phyloP scores from a whole-genome alignment of 2,797 vertebrate genomes.

The Sebastes hubbsi region DNA sequence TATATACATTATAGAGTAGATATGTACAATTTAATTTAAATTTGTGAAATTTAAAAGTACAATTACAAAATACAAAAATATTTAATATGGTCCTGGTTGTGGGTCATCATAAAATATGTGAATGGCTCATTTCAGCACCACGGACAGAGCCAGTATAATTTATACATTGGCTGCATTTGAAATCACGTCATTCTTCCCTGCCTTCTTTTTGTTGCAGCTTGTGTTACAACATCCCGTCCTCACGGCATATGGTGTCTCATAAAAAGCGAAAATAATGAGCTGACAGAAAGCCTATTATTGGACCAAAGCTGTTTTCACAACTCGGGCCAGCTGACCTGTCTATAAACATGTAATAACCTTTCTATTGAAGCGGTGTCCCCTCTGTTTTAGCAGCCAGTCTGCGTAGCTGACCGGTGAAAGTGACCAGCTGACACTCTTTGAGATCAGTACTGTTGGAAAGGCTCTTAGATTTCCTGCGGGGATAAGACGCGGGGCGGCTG shows the following conservation, averaged over 20 bases:
- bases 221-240: not conserved
- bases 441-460: constrained; percentile 33
- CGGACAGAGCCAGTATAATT: constrained; percentile 49
- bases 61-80: not conserved
- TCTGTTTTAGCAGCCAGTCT: constrained; percentile 21
- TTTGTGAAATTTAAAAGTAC: not conserved
- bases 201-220: not conserved
- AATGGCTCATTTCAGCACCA: constrained; percentile 52
- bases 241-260: constrained; percentile 34
- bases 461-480: constrained; percentile 22
- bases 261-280: constrained; percentile 29
- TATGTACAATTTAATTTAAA: not conserved
- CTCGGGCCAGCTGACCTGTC: constrained; percentile 30
- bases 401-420: constrained; percentile 31
- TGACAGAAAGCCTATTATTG: constrained; percentile 34
- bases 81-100: not conserved
- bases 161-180: not conserved
- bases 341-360: constrained; percentile 26
- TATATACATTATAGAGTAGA: not conserved
- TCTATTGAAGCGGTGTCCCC: not conserved
- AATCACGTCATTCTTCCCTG: constrained; percentile 3
- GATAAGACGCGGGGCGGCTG: constrained; percentile 10
- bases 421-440: constrained; percentile 37
- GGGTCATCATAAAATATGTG: not conserved
- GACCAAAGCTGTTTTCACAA: constrained; percentile 30